phyloP scores from a whole-genome alignment of 1,140 invertebrate genomes.

The Manduca sexta region DNA sequence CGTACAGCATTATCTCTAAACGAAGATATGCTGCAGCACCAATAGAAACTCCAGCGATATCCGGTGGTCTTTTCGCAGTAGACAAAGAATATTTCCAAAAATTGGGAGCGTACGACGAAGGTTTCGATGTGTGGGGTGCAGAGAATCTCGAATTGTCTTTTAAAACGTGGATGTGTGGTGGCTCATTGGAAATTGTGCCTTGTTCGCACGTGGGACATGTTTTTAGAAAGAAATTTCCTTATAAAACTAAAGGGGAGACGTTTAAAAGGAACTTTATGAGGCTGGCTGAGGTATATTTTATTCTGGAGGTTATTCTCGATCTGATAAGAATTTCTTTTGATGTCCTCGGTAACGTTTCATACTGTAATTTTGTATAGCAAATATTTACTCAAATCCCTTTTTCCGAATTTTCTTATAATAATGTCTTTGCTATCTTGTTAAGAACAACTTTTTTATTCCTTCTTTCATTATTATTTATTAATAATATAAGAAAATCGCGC shows the following conservation, averaged over 20 bases:
- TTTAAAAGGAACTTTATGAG: constrained; percentile 87
- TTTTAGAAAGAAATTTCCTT: constrained; percentile 92
- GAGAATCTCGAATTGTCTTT: constrained; percentile 96
- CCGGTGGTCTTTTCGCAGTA: constrained; percentile 93
- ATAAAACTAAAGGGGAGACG: constrained; percentile 84
- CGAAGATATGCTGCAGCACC: constrained; percentile 12
- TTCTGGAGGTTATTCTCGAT: background rate
- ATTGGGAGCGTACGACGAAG: constrained; percentile 89
- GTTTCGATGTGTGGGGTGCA: constrained; percentile 86
- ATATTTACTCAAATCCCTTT: too few relatives aligned
- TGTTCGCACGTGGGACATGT: constrained; percentile 97
- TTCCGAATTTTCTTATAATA: too few relatives aligned
- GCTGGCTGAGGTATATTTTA: constrained; percentile 76
- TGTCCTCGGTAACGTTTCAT: too few relatives aligned
- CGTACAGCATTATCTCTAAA: constrained; percentile 3
- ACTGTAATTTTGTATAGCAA: too few relatives aligned
- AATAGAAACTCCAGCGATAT: constrained; percentile 84
- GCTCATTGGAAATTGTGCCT: constrained; percentile 91
- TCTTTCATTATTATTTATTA: too few relatives aligned
- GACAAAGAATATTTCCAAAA: constrained; percentile 89
- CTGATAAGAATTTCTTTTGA: background rate
- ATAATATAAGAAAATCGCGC: too few relatives aligned
- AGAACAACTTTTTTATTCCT: too few relatives aligned
- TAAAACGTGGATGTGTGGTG: constrained; percentile 97
- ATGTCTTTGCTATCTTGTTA: too few relatives aligned